phyloP scores from a whole-genome alignment of 2,888 invertebrate species.

The Drosophila silvestris region DNA sequence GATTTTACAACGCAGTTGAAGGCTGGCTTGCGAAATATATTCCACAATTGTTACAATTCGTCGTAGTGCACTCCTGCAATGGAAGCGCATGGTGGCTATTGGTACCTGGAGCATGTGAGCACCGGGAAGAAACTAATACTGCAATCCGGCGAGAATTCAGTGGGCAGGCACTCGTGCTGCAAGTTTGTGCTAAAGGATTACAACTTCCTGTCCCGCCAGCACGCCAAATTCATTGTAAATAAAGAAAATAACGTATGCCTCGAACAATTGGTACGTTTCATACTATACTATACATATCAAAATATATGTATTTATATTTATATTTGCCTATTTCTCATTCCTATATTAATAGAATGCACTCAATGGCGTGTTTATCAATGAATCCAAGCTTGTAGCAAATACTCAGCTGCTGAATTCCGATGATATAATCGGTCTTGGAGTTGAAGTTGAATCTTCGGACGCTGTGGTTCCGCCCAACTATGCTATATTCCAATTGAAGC shows the following conservation, averaged over 20 bases:
- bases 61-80: slow-evolving; percentile 10
- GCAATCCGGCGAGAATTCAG: slow-evolving; percentile 60
- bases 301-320: neutral
- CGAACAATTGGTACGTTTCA: slow-evolving; percentile 70
- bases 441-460: slow-evolving; percentile 33
- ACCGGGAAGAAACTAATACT: slow-evolving; percentile 36
- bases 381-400: slow-evolving; percentile 17
- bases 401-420: slow-evolving; percentile 29
- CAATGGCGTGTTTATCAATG: slow-evolving; percentile 82
- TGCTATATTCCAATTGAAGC: slow-evolving; percentile 67
- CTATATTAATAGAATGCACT: slow-evolving; percentile 60
- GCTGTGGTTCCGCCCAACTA: slow-evolving; percentile 34
- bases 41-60: neutral
- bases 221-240: slow-evolving; percentile 71
- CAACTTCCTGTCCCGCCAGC: slow-evolving; percentile 75
- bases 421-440: slow-evolving; percentile 77
- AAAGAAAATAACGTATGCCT: slow-evolving; percentile 56
- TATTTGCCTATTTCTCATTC: neutral
- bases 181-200: slow-evolving; percentile 49
- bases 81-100: slow-evolving; percentile 21
- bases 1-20: neutral
- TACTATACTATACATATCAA: neutral
- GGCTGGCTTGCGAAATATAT: neutral
- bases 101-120: slow-evolving; percentile 57
- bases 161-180: slow-evolving; percentile 76